Evolutionary conservation across 2,888 invertebrate genomes (phyloP).

Genomic region (Pegoplata infirma): DNA sequence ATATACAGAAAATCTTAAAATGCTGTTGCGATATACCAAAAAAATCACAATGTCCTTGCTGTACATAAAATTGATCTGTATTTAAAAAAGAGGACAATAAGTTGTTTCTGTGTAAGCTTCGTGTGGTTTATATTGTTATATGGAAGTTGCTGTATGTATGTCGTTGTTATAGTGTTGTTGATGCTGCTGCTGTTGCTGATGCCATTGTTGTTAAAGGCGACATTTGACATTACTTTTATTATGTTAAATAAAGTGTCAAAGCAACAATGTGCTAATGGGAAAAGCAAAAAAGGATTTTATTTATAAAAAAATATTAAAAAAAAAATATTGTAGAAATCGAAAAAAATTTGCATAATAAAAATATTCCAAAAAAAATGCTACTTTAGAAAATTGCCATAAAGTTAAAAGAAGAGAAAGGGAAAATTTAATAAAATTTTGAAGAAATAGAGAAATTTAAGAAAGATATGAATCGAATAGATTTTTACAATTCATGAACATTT

Average conservation of each 20-base stretch:
- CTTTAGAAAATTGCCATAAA: too few species aligned
- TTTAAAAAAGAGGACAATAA: constrained; percentile 1
- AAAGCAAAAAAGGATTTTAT: not conserved
- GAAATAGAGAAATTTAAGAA: too few species aligned
- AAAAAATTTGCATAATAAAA: too few species aligned
- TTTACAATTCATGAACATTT: too few species aligned
- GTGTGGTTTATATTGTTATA: too few species aligned
- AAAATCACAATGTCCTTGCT: constrained; percentile 22
- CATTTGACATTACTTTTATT: constrained; percentile 40
- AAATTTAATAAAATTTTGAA: too few species aligned
- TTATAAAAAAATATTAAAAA: too few species aligned
- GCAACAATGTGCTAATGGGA: constrained; percentile 30
- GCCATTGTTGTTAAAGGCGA: not conserved
- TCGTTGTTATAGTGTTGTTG: not conserved
- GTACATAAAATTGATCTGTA: constrained; percentile 22
- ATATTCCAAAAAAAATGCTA: too few species aligned
- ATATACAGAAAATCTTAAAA: not conserved
- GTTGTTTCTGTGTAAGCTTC: not conserved
- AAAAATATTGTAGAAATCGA: too few species aligned
- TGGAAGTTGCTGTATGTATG: not conserved
- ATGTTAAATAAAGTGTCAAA: constrained; percentile 39
- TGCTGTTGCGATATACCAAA: not conserved
- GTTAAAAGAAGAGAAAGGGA: too few species aligned
- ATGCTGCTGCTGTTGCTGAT: not conserved
- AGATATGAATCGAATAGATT: too few species aligned